phyloP scores from a whole-genome alignment of 2,797 vertebrate genomes.

The Enteromius radiatus region DNA sequence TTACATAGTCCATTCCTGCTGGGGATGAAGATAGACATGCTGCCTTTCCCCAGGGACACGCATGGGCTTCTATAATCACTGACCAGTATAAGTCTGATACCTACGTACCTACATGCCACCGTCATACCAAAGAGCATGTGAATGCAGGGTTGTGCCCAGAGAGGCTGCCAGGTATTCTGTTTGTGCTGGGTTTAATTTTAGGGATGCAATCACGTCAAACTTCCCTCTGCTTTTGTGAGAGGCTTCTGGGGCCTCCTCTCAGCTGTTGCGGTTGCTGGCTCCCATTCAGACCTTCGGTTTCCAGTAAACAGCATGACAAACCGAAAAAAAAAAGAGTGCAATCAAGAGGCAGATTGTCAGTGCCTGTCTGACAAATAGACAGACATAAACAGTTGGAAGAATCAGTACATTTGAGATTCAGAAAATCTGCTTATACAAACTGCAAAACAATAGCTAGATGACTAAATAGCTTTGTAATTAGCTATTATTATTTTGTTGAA shows the following conservation, averaged over 20 bases:
- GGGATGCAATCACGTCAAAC: slow-evolving; percentile 52
- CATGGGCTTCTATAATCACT: slow-evolving; percentile 12
- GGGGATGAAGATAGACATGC: not conserved
- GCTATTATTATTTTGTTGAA: not conserved
- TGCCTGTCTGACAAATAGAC: slow-evolving; percentile 40
- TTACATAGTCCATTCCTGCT: not conserved
- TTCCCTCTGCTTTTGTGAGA: slow-evolving; percentile 47
- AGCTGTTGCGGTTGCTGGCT: slow-evolving; percentile 63
- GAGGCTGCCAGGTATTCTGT: slow-evolving; percentile 59
- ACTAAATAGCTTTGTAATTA: not conserved
- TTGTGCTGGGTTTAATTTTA: slow-evolving; percentile 63
- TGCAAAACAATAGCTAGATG: not conserved
- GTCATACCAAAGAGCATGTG: slow-evolving; percentile 51
- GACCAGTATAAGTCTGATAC: slow-evolving; percentile 15
- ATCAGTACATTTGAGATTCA: not conserved
- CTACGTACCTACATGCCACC: not conserved
- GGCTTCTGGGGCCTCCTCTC: slow-evolving; percentile 59
- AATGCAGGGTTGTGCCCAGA: slow-evolving; percentile 43
- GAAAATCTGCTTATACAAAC: not conserved
- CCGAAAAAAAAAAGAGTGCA: slow-evolving; percentile 39
- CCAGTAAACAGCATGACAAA: slow-evolving; percentile 61
- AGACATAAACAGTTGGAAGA: slow-evolving; percentile 26
- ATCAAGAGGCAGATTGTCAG: slow-evolving; percentile 25
- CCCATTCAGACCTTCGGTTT: slow-evolving; percentile 51
- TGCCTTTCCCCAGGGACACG: not conserved